Conservation (phyloP, 2,797 vertebrate genomes). For the Bryconaethiops microstoma region DNA sequence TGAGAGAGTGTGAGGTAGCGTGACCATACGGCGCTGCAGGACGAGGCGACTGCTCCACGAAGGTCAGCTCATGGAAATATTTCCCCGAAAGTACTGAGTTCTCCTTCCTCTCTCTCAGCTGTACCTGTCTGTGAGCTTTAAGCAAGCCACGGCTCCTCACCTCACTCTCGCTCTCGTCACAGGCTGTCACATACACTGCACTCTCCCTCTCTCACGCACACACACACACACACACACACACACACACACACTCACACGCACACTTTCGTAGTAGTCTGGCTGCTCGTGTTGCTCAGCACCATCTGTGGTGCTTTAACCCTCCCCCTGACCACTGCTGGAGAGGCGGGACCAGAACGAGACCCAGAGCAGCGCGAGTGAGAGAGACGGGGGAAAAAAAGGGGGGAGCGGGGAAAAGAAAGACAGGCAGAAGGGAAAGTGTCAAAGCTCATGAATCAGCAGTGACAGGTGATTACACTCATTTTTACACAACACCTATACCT, state of each 20-base stretch:
- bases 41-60: constrained; percentile 2
- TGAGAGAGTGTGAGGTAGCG: constrained; percentile 32
- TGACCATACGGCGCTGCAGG: constrained; percentile 51
- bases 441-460: constrained; percentile 77
- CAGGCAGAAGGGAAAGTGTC: constrained; percentile 51
- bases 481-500: constrained; percentile 61
- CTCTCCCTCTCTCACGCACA: constrained; percentile 45
- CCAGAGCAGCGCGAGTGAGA: constrained; percentile 59
- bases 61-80: constrained; percentile 34
- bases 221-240: constrained; percentile 53
- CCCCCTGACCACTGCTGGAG: constrained; percentile 77
- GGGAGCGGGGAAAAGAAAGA: constrained; percentile 46
- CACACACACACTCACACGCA: constrained; percentile 50
- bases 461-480: constrained; percentile 70
- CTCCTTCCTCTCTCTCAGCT: neutral
- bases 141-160: constrained; percentile 59
- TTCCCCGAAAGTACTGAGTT: constrained; percentile 22
- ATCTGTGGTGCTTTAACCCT: constrained; percentile 84
- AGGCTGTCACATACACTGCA: constrained; percentile 30
- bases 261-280: constrained; percentile 60
- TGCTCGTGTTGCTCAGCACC: constrained; percentile 73
- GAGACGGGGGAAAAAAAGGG: constrained; percentile 52
- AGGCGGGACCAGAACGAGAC: constrained; percentile 81
- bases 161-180: constrained; percentile 32
- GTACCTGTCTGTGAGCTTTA: neutral